Percentiles rank a stretch among this genome's conserved stretches.
These are phyloP conservation scores for Antennarius striatus DNA, from an alignment of 2,113 vertebrate species.

Conservation along the genomic window DNA sequence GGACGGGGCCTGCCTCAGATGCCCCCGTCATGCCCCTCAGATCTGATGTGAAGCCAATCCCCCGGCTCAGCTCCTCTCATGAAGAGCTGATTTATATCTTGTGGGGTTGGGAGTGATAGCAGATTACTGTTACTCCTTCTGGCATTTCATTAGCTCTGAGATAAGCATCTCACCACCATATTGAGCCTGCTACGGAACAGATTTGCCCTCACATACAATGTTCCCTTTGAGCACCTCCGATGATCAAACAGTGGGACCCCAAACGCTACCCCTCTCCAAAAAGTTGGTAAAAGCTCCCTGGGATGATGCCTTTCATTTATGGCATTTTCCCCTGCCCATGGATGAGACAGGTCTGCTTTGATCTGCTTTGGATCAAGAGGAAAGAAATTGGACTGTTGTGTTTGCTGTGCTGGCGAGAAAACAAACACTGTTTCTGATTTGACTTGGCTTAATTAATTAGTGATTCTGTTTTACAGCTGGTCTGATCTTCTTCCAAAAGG, in stretches of 20 bases:
- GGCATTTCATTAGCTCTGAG: constrained; percentile 77
- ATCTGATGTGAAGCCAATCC: constrained; percentile 68
- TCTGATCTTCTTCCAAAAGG: constrained; percentile 99
- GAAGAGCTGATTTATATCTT: constrained; percentile 64
- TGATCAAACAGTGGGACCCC: constrained; percentile 79
- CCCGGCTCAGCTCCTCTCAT: constrained; percentile 55
- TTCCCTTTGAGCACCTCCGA: constrained; percentile 76
- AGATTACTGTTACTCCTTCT: constrained; percentile 76
- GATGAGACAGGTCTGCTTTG: constrained; percentile 89
- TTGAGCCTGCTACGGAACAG: constrained; percentile 70
- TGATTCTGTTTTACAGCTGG: constrained; percentile 97
- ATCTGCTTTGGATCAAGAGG: constrained; percentile 85
- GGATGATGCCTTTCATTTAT: constrained; percentile 79
- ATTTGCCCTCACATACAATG: constrained; percentile 70
- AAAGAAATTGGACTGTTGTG: constrained; percentile 88
- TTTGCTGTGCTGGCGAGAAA: constrained; percentile 96
- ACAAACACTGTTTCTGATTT: constrained; percentile 99
- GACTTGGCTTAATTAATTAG: constrained; percentile 99
- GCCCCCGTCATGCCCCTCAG: constrained; percentile 58
- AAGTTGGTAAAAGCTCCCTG: constrained; percentile 78
- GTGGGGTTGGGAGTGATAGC: constrained; percentile 52
- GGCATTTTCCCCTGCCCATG: constrained; percentile 75
- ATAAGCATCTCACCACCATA: constrained; percentile 75
- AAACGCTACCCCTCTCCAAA: constrained; percentile 77
- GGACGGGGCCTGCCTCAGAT: constrained; percentile 44